Evolutionary conservation across 2,888 invertebrate species (phyloP).

Genomic region (Apamea epomidion): DNA sequence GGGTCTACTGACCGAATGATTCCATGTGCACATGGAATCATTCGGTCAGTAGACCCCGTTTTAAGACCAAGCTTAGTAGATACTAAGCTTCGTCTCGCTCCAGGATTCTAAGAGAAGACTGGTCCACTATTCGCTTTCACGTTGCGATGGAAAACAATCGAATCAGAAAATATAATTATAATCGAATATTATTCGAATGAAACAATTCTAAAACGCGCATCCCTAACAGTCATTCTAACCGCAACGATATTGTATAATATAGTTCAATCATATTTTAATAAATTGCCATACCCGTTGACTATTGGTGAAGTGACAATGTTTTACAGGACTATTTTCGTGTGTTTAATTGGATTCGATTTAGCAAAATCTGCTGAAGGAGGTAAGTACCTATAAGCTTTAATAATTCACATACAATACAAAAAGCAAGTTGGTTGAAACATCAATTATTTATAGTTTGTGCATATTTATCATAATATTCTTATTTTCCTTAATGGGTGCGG

Average conservation of each 20-base stretch:
- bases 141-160: conserved; percentile 18
- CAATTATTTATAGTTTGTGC: not conserved
- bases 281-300: conserved; percentile 1
- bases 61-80: too few species aligned
- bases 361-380: conserved; percentile 15
- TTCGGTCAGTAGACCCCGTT: too few species aligned
- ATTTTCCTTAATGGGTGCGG: conserved; percentile 46
- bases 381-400: conserved; percentile 17
- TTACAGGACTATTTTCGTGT: conserved; percentile 22
- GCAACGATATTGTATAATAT: conserved; percentile 10
- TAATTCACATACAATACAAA: not conserved
- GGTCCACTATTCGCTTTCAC: not conserved
- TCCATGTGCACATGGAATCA: not conserved
- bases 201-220: not conserved
- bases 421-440: not conserved
- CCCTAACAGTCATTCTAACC: conserved; percentile 24
- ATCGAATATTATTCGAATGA: conserved; percentile 37
- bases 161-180: not conserved
- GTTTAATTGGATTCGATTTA: conserved; percentile 19
- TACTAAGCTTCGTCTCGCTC: not conserved
- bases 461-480: not conserved
- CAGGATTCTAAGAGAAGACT: not conserved
- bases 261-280: conserved; percentile 14
- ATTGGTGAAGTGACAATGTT: conserved; percentile 37
- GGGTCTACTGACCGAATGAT: not conserved